These are phyloP conservation scores for Ivindomyrus marchei DNA, from an alignment of 2,113 vertebrate species.

Conservation along the genomic window DNA sequence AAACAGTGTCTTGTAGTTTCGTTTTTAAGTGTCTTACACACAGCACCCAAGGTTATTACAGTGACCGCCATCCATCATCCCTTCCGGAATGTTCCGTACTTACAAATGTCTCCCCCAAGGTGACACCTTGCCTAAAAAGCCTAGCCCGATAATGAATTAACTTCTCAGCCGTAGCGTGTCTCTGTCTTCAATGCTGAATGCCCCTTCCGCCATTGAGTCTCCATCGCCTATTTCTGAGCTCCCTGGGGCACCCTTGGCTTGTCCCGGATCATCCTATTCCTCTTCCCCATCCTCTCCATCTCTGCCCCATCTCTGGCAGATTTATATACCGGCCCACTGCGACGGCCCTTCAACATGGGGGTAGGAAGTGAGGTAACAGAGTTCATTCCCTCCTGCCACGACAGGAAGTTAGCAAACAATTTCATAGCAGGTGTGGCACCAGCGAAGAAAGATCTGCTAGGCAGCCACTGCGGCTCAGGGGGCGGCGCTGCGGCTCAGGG, in stretches of 20 bases:
- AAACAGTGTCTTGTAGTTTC: neutral
- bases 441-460: neutral
- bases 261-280: neutral
- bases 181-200: neutral
- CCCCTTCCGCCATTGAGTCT: neutral
- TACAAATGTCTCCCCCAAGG: neutral
- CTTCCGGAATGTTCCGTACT: neutral
- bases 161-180: neutral
- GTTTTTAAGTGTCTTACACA: neutral
- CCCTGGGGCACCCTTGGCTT: neutral
- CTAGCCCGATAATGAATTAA: neutral
- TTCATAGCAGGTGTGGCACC: neutral
- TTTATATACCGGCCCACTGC: neutral
- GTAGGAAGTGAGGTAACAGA: neutral
- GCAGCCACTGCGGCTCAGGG: neutral
- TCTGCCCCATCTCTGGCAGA: neutral
- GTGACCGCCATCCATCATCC: neutral
- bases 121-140: neutral
- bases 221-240: neutral
- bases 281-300: neutral
- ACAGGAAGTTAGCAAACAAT: neutral
- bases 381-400: neutral
- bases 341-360: neutral
- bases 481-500: fast-evolving
- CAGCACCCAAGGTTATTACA: neutral